Evolutionary conservation across 1,140 invertebrate species (phyloP).

Genomic region (Drosophila malerkotliana): DNA sequence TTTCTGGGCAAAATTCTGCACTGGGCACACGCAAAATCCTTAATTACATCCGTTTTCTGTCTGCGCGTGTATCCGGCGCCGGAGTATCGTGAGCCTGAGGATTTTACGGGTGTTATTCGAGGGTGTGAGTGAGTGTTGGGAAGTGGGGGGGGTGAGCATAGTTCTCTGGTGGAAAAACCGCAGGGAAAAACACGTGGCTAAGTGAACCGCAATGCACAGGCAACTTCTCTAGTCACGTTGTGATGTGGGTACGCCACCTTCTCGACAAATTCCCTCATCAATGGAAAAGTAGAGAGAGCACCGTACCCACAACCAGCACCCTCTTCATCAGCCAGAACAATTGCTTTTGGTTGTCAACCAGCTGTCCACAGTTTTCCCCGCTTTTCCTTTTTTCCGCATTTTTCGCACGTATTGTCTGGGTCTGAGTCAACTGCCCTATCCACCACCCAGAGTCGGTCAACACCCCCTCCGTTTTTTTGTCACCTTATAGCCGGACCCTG

Average conservation of each 20-base stretch:
- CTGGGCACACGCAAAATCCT: conserved; percentile 73
- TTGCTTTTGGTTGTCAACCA: conserved; percentile 73
- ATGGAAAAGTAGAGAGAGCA: conserved; percentile 12
- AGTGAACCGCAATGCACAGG: conserved; percentile 63
- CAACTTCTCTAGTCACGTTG: conserved; percentile 66
- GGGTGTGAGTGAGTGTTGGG: neutral
- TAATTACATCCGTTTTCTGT: conserved; percentile 76
- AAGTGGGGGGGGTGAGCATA: conserved; percentile 14
- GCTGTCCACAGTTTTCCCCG: conserved; percentile 70
- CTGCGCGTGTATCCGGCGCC: conserved; percentile 68
- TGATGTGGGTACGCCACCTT: conserved; percentile 32
- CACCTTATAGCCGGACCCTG: conserved; percentile 29
- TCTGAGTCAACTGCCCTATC: conserved; percentile 18
- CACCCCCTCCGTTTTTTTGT: conserved; percentile 19
- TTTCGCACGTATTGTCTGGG: conserved; percentile 72
- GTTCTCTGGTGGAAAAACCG: conserved; percentile 57
- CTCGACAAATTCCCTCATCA: conserved; percentile 31
- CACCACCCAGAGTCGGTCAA: neutral
- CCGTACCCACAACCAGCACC: conserved; percentile 8
- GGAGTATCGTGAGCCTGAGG: conserved; percentile 16
- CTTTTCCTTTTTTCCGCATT: conserved; percentile 60
- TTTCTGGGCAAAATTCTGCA: conserved; percentile 52
- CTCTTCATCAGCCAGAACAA: conserved; percentile 53
- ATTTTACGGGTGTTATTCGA: conserved; percentile 26
- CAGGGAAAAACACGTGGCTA: conserved; percentile 71